A percentile compares a stretch with the other conserved stretches of the same genome.
Evolutionary conservation across 2,113 vertebrate genomes (phyloP).

Genomic region (Lucifuga dentata): DNA sequence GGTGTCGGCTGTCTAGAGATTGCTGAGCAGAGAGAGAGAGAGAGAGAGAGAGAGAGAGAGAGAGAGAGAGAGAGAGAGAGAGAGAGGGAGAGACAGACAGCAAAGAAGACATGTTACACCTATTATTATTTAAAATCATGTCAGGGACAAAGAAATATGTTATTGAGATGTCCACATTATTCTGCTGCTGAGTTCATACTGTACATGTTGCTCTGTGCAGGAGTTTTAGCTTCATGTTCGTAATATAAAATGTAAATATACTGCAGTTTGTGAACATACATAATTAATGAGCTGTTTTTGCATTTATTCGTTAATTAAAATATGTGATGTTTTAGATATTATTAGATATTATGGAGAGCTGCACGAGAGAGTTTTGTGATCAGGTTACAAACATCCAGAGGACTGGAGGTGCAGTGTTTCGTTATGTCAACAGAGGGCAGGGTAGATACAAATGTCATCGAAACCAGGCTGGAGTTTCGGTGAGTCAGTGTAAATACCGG

Average conservation of each 20-base stretch:
- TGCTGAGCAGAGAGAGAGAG: constrained; percentile 73
- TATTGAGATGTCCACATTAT: no score
- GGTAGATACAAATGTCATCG: constrained; percentile 74
- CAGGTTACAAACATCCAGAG: constrained; percentile 24
- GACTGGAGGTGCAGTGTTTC: constrained; percentile 59
- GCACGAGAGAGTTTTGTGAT: not conserved
- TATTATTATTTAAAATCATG: no score
- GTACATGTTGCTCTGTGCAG: no score
- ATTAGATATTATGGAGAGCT: not conserved
- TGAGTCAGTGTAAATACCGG: constrained; percentile 81
- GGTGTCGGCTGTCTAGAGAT: constrained; percentile 88
- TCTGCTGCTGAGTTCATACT: not conserved
- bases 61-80: not conserved
- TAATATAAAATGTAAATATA: no score
- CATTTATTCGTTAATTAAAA: no score
- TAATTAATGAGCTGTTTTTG: no score
- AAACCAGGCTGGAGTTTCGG: constrained; percentile 81
- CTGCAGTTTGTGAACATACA: no score
- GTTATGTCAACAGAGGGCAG: constrained; percentile 82
- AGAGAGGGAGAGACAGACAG: not conserved
- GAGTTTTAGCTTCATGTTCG: no score
- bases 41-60: not conserved
- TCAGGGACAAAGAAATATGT: no score
- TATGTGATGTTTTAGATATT: no score
- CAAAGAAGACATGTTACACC: no score